Base-by-base conservation (phyloP, 2,113 vertebrate genomes). In the Ceuthmochares aereus region DNA sequence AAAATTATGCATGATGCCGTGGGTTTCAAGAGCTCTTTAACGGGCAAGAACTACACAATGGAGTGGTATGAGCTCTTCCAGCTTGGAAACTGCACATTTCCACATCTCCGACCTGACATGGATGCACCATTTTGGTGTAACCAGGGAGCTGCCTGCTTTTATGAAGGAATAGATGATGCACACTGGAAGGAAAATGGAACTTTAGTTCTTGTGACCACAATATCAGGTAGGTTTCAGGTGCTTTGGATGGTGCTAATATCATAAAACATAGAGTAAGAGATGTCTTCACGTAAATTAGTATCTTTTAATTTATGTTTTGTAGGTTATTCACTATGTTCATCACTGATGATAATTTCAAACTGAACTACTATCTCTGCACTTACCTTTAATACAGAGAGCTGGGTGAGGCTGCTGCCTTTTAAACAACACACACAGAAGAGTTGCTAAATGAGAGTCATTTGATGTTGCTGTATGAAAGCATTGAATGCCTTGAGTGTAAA, bases 21-120 rank as follows among this genome's bases (percentile, higher is more conserved):
- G 49, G 99, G 99, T 42, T 99, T 99, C 98, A 98, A 95, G 95
- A 99, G 98, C 34, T 96, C 91, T 25, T 73, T 98, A 12, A 99
- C 98, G 0, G 98, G 98, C 64, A 98, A 95, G 95, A 99, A 99
- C 97, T 99, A 98, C 93, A 99, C 99, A 7, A 98, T 99, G 98
- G 99, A 99, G 94, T 99, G 99, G 99, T 99, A 99, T 36, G 99
- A 99, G 86, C 98, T 99, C 52, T 99, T 99, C 72, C 99, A 99
- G 10, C 98, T 99, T 75, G 99, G 99, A 20, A 99, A 99, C 96
- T 99, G 99, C 94, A 99, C 99, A 3, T 99, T 99, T 95, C 99
- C 99, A 40, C 99, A 99, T 89, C 95, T 99, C n/a, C 97, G 98
- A 51, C 98, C 98, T 2, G 97, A 98, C 11, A 29, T 97, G 68